Conservation (phyloP, 2,888 invertebrate genomes). For the Agonopterix alstromeriana region DNA sequence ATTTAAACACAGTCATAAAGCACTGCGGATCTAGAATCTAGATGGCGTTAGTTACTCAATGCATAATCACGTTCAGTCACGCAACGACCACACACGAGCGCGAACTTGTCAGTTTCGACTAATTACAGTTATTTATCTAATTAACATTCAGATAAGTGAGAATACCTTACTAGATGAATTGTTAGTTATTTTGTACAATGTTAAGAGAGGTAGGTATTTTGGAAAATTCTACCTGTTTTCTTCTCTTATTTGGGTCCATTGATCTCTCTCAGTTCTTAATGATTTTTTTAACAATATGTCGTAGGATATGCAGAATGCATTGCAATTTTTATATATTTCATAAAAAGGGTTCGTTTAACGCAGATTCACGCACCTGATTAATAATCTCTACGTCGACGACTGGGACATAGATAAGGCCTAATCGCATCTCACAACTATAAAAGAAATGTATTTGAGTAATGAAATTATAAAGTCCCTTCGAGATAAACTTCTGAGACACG, state of each 20-base stretch:
- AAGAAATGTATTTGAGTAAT: conserved; percentile 15
- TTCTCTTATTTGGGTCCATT: no score
- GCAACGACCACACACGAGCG: conserved; percentile 53
- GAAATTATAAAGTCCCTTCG: conserved; percentile 26
- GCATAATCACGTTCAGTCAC: conserved; percentile 52
- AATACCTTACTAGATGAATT: background rate
- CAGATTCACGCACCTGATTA: no score
- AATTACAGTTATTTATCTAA: conserved; percentile 50
- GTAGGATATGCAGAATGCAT: no score
- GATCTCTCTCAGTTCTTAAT: no score
- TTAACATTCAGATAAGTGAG: conserved; percentile 25
- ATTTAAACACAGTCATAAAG: conserved; percentile 6
- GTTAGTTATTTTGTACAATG: background rate
- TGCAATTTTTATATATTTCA: no score
- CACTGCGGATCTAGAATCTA: conserved; percentile 17
- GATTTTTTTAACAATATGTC: no score
- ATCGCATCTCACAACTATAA: conserved; percentile 1
- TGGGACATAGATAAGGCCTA: background rate
- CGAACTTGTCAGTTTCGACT: conserved; percentile 6
- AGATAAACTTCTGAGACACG: conserved; percentile 38
- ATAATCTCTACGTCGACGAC: no score
- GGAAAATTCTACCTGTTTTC: no score
- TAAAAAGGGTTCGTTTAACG: no score
- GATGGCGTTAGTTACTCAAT: conserved; percentile 38
- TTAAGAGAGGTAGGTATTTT: no score